Evolutionary conservation across 2,797 vertebrate species (phyloP).

Genomic region (Gambelia wislizenii): DNA sequence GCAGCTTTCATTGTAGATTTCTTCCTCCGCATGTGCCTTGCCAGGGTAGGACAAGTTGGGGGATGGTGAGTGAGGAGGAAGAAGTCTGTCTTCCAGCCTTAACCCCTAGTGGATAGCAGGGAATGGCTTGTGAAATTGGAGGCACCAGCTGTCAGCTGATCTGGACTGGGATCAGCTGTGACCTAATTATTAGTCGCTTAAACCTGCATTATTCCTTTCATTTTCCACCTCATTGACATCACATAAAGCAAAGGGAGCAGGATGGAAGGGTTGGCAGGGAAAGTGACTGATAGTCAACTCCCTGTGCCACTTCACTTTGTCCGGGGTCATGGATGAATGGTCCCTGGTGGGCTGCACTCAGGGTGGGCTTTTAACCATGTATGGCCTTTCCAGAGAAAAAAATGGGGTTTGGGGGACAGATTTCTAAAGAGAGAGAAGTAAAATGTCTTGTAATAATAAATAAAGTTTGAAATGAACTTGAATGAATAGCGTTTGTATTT

Average conservation of each 20-base stretch:
- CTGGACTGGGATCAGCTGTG: slow-evolving; percentile 80
- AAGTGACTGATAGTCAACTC: slow-evolving; percentile 77
- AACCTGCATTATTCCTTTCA: slow-evolving; percentile 83
- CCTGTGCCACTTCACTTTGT: slow-evolving; percentile 70
- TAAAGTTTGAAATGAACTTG: background rate
- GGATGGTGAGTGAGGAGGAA: slow-evolving; percentile 2
- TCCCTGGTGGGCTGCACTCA: slow-evolving; percentile 50
- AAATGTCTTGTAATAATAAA: slow-evolving; percentile 18
- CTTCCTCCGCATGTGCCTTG: background rate
- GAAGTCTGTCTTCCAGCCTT: slow-evolving; percentile 49
- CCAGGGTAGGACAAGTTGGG: background rate
- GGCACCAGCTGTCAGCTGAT: slow-evolving; percentile 80
- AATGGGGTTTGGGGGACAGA: slow-evolving; percentile 32
- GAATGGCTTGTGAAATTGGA: slow-evolving; percentile 58
- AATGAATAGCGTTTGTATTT: background rate
- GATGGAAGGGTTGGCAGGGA: slow-evolving; percentile 65
- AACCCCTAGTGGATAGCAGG: slow-evolving; percentile 39
- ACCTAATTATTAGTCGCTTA: slow-evolving; percentile 83
- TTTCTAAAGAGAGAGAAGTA: slow-evolving; percentile 24
- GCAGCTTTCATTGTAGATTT: background rate
- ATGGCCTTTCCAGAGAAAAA: slow-evolving; percentile 40
- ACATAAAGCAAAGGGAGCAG: slow-evolving; percentile 58
- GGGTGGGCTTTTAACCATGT: slow-evolving; percentile 65
- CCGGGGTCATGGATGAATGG: slow-evolving; percentile 74
- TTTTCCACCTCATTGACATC: slow-evolving; percentile 82